phyloP scores from a whole-genome alignment of 2,113 vertebrate genomes.

The Uria lomvia region DNA sequence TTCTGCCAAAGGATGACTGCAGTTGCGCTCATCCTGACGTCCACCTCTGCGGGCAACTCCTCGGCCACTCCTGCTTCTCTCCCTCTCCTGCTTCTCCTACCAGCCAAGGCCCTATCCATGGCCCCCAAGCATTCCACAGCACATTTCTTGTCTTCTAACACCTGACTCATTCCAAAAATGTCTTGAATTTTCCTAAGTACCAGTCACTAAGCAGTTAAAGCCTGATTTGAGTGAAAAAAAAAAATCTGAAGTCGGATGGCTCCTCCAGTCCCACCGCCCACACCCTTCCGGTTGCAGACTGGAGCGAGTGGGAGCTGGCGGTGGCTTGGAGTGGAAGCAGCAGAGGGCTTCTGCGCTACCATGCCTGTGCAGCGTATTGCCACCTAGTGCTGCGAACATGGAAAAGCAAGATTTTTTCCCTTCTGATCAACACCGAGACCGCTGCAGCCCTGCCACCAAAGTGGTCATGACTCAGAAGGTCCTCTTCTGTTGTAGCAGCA shows the following conservation, averaged over 20 bases:
- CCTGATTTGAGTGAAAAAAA: neutral
- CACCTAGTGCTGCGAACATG: neutral
- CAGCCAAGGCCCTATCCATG: neutral
- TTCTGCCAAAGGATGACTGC: neutral
- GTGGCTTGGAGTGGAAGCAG: neutral
- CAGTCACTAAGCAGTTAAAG: neutral
- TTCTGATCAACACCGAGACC: neutral
- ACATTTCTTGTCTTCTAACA: neutral
- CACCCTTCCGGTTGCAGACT: slow-evolving; percentile 19
- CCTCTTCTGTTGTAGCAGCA: neutral
- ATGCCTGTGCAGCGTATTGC: neutral
- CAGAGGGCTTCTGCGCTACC: neutral
- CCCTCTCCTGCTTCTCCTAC: neutral
- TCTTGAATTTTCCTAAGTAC: neutral
- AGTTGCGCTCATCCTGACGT: neutral
- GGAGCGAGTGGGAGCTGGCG: neutral
- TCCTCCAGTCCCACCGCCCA: slow-evolving; percentile 3
- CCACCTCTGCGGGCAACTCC: neutral
- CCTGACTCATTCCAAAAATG: neutral
- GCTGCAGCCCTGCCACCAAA: neutral
- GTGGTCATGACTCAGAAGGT: neutral
- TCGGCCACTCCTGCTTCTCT: neutral
- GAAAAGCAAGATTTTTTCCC: neutral
- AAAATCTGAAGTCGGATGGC: neutral
- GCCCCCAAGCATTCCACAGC: neutral